These are phyloP conservation scores for Drosophila parthenogenetica DNA, from an alignment of 2,888 invertebrate species.

Conservation along the genomic window DNA sequence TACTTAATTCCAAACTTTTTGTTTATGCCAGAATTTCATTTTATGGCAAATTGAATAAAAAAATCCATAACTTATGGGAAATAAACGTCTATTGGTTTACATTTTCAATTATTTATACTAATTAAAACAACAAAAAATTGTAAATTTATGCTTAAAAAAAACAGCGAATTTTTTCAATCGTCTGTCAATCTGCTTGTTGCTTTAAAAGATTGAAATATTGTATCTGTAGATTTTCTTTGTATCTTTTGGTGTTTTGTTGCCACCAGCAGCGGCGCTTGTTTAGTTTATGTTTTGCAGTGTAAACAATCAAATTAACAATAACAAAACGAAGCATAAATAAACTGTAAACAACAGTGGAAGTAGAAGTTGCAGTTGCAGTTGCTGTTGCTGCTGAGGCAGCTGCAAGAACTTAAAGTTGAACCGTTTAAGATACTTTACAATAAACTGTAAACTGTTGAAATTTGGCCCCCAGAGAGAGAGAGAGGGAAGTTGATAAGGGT, in stretches of 20 bases:
- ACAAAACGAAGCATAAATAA: slow-evolving; percentile 56
- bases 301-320: slow-evolving; percentile 59
- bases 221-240: slow-evolving; percentile 3
- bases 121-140: no score
- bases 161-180: not conserved
- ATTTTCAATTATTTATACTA: not conserved
- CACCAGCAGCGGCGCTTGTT: slow-evolving; percentile 70
- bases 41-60: not conserved
- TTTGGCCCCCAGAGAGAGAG: slow-evolving; percentile 31
- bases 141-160: no score
- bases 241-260: slow-evolving; percentile 23
- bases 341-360: no score
- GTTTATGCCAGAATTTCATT: slow-evolving; percentile 13
- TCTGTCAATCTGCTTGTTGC: not conserved
- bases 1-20: slow-evolving; percentile 17
- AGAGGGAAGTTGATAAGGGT: not conserved
- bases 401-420: slow-evolving; percentile 25
- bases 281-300: slow-evolving; percentile 67
- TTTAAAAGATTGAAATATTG: slow-evolving; percentile 9
- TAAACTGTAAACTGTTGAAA: slow-evolving; percentile 46
- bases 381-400: slow-evolving; percentile 24
- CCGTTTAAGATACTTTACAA: slow-evolving; percentile 45
- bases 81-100: not conserved
- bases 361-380: slow-evolving; percentile 32
- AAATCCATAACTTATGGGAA: not conserved